phyloP scores from a whole-genome alignment of 2,113 vertebrate species.

The Crotalus helleri region DNA sequence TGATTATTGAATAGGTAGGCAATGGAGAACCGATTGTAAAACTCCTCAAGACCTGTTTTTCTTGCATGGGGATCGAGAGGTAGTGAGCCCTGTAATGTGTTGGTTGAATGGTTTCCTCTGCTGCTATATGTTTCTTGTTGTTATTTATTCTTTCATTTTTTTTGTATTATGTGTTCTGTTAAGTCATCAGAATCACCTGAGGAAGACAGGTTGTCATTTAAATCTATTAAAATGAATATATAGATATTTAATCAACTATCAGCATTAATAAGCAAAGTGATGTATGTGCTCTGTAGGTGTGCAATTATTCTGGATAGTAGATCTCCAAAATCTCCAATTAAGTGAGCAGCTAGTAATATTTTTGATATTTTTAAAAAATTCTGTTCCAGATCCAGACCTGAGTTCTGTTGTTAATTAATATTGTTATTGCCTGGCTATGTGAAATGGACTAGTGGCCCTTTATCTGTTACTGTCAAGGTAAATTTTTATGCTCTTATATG shows the following conservation, averaged over 20 bases:
- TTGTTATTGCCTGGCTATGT: not conserved
- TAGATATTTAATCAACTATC: not conserved
- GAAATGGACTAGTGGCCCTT: not conserved
- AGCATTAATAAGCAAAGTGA: not conserved
- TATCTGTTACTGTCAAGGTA: too few species aligned
- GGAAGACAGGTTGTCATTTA: not conserved
- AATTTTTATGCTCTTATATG: not conserved
- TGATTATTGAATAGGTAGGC: not conserved
- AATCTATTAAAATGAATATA: not conserved
- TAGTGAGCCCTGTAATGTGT: not conserved
- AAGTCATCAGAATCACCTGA: not conserved
- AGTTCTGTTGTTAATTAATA: not conserved
- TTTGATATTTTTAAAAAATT: not conserved
- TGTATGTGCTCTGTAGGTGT: not conserved
- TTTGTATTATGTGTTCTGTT: not conserved
- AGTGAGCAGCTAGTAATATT: too few species aligned
- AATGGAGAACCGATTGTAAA: not conserved
- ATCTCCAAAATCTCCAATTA: not conserved
- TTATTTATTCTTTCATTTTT: not conserved
- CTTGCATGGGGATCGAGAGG: not conserved
- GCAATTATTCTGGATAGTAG: not conserved
- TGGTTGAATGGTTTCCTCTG: not conserved
- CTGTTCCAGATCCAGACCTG: not conserved
- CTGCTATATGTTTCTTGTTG: not conserved
- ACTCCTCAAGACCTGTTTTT: not conserved